phyloP scores from a whole-genome alignment of 1,140 invertebrate genomes.

The Euura saliciscinereae region DNA sequence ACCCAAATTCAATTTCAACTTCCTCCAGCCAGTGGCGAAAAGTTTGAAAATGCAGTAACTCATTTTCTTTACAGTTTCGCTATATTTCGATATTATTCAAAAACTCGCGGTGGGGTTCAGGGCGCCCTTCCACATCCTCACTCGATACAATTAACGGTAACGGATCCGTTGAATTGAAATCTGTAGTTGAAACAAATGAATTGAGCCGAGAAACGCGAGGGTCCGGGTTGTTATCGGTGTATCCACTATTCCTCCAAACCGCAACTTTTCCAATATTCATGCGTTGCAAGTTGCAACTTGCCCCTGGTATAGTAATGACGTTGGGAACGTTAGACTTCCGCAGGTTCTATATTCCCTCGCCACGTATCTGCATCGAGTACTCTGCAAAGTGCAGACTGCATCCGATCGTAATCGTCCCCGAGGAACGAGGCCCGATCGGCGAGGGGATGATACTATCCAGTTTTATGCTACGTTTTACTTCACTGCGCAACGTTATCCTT shows the following conservation, averaged over 20 bases:
- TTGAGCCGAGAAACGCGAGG: background rate
- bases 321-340: background rate
- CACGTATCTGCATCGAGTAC: too few relatives aligned
- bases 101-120: too few relatives aligned
- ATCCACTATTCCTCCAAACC: too few relatives aligned
- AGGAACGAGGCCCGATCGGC: background rate
- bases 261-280: conserved; percentile 7
- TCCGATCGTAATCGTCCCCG: background rate
- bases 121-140: too few relatives aligned
- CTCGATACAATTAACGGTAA: too few relatives aligned
- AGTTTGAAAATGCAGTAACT: background rate
- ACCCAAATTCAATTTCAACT: background rate
- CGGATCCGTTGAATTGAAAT: background rate
- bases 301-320: background rate
- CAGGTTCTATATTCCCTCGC: background rate
- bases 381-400: background rate
- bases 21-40: background rate
- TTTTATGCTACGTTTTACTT: background rate
- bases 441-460: background rate
- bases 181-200: background rate
- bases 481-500: background rate
- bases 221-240: too few relatives aligned
- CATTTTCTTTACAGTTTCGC: background rate
- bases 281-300: background rate
- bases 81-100: too few relatives aligned